Base-by-base conservation (phyloP, 2,797 vertebrate genomes). In the Semaprochilodus insignis region DNA sequence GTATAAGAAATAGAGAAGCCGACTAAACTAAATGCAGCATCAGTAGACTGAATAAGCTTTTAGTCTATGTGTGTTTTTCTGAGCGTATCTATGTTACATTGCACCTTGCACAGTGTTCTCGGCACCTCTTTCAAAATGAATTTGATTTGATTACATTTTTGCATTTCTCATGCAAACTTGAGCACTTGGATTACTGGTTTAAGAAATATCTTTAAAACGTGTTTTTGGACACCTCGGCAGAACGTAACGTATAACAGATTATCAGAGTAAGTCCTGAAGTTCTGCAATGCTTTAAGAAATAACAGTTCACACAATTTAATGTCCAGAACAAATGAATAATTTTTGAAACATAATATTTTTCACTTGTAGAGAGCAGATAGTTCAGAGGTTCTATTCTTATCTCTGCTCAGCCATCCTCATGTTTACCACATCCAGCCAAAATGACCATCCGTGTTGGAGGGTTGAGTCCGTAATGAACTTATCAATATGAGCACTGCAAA, bases 341-440 rank as follows among this genome's bases (percentile, higher is more conserved):
- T 52, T 72, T 77, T 25, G 36, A 77, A 54, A 40, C 2, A 54
- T 15, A 63, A 67, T 71, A 36, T 7, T 25, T 14, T 72, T 72
- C 14, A 36, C 15, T 71, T 72, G 48, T 63, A 23, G 52, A 69
- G 51, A 52, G 55, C 19, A 74, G 21, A 65, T 14, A 62, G 23
- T 62, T 60, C 59, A 13, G 21, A 27, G 19, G 17, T 48, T 70
- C 19, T 48, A 19, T 10, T 69, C 14, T 7, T 69, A 17, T 69
- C 40, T 48, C 21, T 70, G 67, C 40, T 48, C n/a, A 70, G 40
- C 21, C 40, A 69, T 44, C 31, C 31, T 67, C 67, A 72, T 6
- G 23, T 4, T 51, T 5, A 48, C 17, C 40, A 40, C n/a, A n/a
- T 51, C 67, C 67, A 70, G 40, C 36, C n/a, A 48, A 51, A 70